phyloP scores from a whole-genome alignment of 2,113 vertebrate species.

The Atractosteus spatula region DNA sequence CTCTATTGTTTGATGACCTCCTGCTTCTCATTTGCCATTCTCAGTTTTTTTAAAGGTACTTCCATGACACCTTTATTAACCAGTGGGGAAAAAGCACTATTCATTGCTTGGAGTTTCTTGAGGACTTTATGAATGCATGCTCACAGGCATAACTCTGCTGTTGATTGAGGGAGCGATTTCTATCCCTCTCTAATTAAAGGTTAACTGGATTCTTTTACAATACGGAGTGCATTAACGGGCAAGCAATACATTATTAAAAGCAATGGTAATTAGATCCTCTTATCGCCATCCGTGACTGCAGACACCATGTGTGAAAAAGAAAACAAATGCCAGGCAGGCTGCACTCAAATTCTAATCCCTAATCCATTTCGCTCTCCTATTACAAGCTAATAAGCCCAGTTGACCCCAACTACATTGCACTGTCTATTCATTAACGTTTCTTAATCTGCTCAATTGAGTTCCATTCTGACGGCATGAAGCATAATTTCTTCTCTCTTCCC shows the following conservation, averaged over 20 bases:
- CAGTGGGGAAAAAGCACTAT: not conserved
- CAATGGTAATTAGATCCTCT: conserved; percentile 48
- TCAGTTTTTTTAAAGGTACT: not conserved
- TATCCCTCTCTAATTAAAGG: conserved; percentile 55
- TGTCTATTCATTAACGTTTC: too few relatives aligned
- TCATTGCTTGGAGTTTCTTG: too few relatives aligned
- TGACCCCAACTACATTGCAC: too few relatives aligned
- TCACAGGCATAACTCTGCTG: conserved; percentile 4
- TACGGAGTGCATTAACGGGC: conserved; percentile 39
- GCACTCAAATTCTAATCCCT: conserved; percentile 16
- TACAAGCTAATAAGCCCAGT: too few relatives aligned
- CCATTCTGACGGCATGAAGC: not conserved
- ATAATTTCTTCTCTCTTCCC: not conserved
- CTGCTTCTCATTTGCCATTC: conserved; percentile 9
- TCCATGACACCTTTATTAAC: not conserved
- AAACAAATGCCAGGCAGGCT: conserved; percentile 2
- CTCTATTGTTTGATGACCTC: conserved; percentile 2
- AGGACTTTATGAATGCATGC: not conserved
- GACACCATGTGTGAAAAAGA: not conserved
- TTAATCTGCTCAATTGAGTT: conserved; percentile 5
- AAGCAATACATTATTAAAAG: conserved; percentile 50
- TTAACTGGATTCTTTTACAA: conserved; percentile 52
- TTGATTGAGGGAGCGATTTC: conserved; percentile 25
- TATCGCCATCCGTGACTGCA: conserved; percentile 19
- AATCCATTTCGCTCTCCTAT: too few relatives aligned